Conservation (phyloP, 2,888 invertebrate species). For the Augochlorella aurata region DNA sequence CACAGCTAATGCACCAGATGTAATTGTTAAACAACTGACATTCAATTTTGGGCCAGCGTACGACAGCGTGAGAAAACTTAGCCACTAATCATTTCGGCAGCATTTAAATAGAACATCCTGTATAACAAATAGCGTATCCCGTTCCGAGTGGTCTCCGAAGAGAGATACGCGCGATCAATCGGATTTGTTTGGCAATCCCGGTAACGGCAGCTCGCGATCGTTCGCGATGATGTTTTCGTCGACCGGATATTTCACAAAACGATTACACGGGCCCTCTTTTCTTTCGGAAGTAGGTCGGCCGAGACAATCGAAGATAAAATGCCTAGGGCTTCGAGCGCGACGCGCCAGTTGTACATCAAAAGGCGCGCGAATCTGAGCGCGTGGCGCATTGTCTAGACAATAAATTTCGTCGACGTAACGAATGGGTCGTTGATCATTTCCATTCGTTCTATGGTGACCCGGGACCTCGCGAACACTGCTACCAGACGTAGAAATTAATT, state of each 20-base stretch:
- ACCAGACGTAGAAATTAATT: neutral
- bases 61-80: too few relatives aligned
- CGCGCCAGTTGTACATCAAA: conserved; percentile 32
- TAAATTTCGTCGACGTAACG: conserved; percentile 46
- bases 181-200: conserved; percentile 25
- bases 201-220: conserved; percentile 9
- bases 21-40: too few relatives aligned
- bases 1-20: too few relatives aligned
- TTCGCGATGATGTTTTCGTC: conserved; percentile 28
- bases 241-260: conserved; percentile 36
- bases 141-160: conserved; percentile 39
- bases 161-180: conserved; percentile 35
- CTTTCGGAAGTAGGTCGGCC: conserved; percentile 49
- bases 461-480: neutral
- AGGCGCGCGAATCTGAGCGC: conserved; percentile 27
- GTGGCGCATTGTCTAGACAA: conserved; percentile 36
- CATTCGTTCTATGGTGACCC: neutral
- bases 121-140: conserved; percentile 49
- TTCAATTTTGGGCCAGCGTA: too few relatives aligned
- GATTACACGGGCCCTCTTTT: conserved; percentile 23
- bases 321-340: conserved; percentile 22
- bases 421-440: conserved; percentile 42
- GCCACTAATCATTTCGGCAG: too few relatives aligned
- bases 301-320: conserved; percentile 34
- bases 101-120: too few relatives aligned